A percentile compares a stretch with the other conserved stretches of the same genome.
Conservation (phyloP, 2,797 vertebrate species). For the Anomalospiza imberbis region DNA sequence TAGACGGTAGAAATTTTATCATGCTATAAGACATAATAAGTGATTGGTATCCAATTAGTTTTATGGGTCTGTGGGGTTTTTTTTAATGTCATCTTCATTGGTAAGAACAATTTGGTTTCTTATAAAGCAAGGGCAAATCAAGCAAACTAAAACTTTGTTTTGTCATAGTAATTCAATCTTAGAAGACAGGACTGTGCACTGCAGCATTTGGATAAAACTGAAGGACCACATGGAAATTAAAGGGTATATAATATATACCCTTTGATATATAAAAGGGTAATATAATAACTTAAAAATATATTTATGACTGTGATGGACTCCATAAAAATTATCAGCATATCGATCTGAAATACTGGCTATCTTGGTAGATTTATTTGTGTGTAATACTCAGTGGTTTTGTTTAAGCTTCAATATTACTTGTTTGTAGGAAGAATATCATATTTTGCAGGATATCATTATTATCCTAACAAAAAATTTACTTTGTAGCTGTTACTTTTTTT, state of each 20-base stretch:
- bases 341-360: background rate
- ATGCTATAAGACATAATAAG: background rate
- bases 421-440: background rate
- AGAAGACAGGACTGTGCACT: background rate
- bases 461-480: background rate
- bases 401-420: background rate
- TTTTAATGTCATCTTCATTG: background rate
- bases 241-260: too few relatives aligned
- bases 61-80: rapidly evolving
- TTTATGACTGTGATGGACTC: background rate
- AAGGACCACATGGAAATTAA: background rate
- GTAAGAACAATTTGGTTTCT: background rate
- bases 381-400: background rate
- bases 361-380: background rate
- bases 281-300: background rate
- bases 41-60: background rate
- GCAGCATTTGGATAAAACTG: background rate
- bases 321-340: background rate
- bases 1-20: background rate
- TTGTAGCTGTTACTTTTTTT: background rate
- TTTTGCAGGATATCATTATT: background rate
- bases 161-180: background rate
- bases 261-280: background rate
- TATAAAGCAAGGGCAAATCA: background rate
- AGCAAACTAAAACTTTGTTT: background rate